These are phyloP conservation scores for Miltochrista miniata DNA, from an alignment of 2,888 invertebrate species.

Conservation along the genomic window DNA sequence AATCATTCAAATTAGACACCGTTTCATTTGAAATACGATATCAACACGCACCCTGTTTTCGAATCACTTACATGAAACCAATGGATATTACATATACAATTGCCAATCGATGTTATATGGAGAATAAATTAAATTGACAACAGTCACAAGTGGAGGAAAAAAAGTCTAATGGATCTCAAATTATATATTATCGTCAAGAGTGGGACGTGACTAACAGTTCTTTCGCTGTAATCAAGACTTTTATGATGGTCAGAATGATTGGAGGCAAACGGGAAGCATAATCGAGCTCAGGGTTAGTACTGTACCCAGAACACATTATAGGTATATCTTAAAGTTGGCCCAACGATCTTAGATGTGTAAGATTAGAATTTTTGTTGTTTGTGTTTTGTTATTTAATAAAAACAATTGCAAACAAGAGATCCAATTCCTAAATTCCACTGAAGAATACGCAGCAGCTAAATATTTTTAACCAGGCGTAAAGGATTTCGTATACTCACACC, in stretches of 20 bases:
- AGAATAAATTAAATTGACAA: conserved; percentile 15
- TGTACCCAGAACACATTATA: no score
- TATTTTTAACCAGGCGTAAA: no score
- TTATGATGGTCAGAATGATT: background rate
- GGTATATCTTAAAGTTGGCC: no score
- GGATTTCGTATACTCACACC: no score
- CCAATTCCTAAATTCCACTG: no score
- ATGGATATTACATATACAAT: conserved; percentile 1
- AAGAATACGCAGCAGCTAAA: no score
- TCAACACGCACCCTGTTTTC: conserved; percentile 20
- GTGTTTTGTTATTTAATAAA: no score
- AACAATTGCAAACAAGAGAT: no score
- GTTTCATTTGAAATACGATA: conserved; percentile 32
- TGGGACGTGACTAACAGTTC: conserved; percentile 27
- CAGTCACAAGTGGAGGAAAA: conserved; percentile 17
- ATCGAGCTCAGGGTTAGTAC: no score
- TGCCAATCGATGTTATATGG: conserved; percentile 2
- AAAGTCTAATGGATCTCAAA: conserved; percentile 11
- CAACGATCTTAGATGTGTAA: no score
- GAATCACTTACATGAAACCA: conserved; percentile 22
- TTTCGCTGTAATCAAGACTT: background rate
- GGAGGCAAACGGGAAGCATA: background rate
- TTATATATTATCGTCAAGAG: background rate
- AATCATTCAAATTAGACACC: conserved; percentile 27
- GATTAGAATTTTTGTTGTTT: no score